Base-by-base conservation (phyloP, 2,113 vertebrate species). In the Colaptes auratus region DNA sequence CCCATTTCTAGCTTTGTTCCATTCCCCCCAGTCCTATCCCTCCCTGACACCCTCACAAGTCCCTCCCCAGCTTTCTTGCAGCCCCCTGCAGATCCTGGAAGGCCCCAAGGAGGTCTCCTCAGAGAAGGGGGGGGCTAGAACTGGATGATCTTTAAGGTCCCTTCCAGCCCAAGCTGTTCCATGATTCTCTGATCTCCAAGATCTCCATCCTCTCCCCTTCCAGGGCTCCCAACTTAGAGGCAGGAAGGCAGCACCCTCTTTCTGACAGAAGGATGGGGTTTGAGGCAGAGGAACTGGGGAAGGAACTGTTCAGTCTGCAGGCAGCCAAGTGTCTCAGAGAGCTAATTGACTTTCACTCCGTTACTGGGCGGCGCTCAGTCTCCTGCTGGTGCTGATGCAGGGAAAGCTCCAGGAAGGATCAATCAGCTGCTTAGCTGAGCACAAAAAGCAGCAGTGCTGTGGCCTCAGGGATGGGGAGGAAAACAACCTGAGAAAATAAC, bases 401-500 rank as follows among this genome's bases (percentile, higher is more conserved):
- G 59, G 61, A 82, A 86, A 91, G 24, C 71, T 89, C 64, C 90
- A 73, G 71, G 55, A 92, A 79, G 78, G 88, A 95, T 94, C 82
- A 76, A 82, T 92, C 85, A 91, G 42, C 55, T 91, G 82, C 71
- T 88, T 80, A 87, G 91, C 67, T 88, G 90, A 94, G 89, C 91
- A 88, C 67, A 69, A 91, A 89, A 87, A 58, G 24, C 76, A 92
- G 53, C 2, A 7, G 53, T 82, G 92, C 52, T 10, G 35, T 55
- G 66, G 75, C 75, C 89, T 89, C 10, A 1, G 75, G 75, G 67
- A 86, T 42, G 12, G 21, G 31, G 59, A 86, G 31, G 75, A 70
- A 91, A 95, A 94, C 76, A 87, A 92, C 59, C 74, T 30, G n/a
- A 89, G 89, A 93, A 95, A 95, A 92, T 76, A 92, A 88, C 55